Conservation (phyloP, 2,797 vertebrate species). For the Helarctos malayanus region DNA sequence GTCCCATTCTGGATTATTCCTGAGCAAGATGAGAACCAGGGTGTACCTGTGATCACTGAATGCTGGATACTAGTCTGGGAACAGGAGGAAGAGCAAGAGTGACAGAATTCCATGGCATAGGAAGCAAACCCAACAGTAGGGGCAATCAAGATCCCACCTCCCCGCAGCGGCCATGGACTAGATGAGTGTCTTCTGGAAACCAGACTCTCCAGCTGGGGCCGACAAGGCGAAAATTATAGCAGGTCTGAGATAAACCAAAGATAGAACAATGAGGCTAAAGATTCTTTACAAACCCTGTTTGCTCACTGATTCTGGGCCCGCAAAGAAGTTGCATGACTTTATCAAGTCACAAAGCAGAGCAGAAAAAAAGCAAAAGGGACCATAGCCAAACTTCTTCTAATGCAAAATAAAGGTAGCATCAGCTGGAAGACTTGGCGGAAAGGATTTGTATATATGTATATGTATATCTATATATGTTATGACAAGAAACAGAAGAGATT, state of each 20-base stretch:
- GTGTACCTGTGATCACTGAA: not conserved
- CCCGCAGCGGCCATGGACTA: not conserved
- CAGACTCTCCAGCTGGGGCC: not conserved
- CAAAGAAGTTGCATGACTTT: not conserved
- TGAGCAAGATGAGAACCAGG: not conserved
- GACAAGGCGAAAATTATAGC: not conserved
- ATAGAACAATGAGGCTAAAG: not conserved
- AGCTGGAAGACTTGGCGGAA: no score
- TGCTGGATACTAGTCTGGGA: no score
- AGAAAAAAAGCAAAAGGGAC: not conserved
- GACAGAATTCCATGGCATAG: not conserved
- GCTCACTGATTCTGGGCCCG: not conserved
- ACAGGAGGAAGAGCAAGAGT: not conserved
- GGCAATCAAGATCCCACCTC: not conserved
- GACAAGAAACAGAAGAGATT: no score
- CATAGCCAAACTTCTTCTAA: no score
- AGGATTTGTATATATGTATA: no score
- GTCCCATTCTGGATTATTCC: not conserved
- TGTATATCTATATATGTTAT: no score
- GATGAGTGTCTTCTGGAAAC: not conserved
- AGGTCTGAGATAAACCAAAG: not conserved
- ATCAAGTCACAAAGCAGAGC: not conserved
- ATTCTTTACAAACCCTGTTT: not conserved
- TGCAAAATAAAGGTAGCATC: no score
- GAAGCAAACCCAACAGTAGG: not conserved